Evolutionary conservation across 1,140 invertebrate genomes (phyloP).

Genomic region (Bombus impatiens): DNA sequence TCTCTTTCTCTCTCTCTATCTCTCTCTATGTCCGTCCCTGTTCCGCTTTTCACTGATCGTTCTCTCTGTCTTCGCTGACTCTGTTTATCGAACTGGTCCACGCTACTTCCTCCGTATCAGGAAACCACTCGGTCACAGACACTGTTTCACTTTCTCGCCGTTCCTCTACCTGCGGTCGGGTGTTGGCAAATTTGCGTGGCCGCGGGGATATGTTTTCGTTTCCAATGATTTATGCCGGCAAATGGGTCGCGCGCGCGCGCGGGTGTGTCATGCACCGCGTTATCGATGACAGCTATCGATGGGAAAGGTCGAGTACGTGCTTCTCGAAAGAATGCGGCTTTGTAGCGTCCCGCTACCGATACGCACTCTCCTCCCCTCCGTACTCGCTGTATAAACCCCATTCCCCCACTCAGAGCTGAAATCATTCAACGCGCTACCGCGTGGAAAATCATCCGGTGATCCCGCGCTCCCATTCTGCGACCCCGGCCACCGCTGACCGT

Average conservation of each 20-base stretch:
- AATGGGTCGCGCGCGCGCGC: conserved; percentile 73
- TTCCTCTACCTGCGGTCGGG: conserved; percentile 74
- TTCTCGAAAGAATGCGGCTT: conserved; percentile 66
- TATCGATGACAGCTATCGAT: conserved; percentile 71
- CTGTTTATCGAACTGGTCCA: background rate
- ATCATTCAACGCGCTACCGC: conserved; percentile 29
- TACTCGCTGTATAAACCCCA: background rate
- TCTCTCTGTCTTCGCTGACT: background rate
- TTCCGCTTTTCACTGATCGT: conserved; percentile 20
- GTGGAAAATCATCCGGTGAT: conserved; percentile 41
- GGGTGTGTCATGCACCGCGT: conserved; percentile 68
- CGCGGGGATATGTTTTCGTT: conserved; percentile 82
- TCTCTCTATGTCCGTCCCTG: conserved; percentile 30
- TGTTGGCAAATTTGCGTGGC: conserved; percentile 82
- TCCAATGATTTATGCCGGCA: conserved; percentile 82
- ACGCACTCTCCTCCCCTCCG: background rate
- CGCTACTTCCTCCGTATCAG: background rate
- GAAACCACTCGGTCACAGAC: background rate
- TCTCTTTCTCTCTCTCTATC: conserved; percentile 37
- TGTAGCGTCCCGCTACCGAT: conserved; percentile 13
- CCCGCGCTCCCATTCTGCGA: conserved; percentile 5
- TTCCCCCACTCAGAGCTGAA: background rate
- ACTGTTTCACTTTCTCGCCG: conserved; percentile 37
- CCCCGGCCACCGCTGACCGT: conserved; percentile 8
- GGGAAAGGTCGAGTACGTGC: conserved; percentile 63